These are phyloP conservation scores for Zaprionus lachaisei DNA, from an alignment of 1,140 invertebrate species.

Conservation along the genomic window DNA sequence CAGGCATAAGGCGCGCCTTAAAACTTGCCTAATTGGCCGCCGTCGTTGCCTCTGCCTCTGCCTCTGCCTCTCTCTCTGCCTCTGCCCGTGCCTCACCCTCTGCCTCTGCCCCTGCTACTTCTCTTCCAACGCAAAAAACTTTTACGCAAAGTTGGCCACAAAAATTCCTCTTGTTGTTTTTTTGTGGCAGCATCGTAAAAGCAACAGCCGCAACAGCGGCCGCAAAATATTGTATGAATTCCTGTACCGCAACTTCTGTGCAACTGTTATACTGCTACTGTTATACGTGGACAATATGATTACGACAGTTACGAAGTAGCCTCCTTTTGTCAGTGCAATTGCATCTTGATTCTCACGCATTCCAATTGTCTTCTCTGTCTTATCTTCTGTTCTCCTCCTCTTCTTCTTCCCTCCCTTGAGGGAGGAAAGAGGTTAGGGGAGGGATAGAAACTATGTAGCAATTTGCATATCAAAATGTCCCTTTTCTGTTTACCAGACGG, in stretches of 20 bases:
- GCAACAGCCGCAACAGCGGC: background rate
- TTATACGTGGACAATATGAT: background rate
- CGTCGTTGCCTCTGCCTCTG: background rate
- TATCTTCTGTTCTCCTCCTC: background rate
- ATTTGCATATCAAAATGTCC: background rate
- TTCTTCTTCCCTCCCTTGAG: background rate
- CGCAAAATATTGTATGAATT: conserved; percentile 5
- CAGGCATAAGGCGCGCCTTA: conserved; percentile 30
- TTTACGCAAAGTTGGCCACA: conserved; percentile 45
- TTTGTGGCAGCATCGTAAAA: conserved; percentile 40
- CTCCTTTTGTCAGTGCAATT: background rate
- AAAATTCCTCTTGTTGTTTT: conserved; percentile 26
- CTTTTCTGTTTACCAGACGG: background rate
- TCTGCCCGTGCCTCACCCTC: too few species aligned
- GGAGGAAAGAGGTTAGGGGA: too few species aligned
- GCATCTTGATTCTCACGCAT: background rate
- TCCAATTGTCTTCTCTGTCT: too few species aligned
- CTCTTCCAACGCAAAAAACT: conserved; percentile 23
- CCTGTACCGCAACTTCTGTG: background rate
- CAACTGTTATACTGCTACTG: background rate
- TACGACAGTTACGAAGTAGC: background rate
- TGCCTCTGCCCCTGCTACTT: background rate
- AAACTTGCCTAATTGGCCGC: conserved; percentile 68
- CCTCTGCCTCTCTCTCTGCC: background rate
- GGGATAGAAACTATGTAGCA: background rate